Percentiles rank a stretch among this genome's conserved stretches.
phyloP scores from a whole-genome alignment of 2,797 vertebrate genomes.

The Danio kyathit region DNA sequence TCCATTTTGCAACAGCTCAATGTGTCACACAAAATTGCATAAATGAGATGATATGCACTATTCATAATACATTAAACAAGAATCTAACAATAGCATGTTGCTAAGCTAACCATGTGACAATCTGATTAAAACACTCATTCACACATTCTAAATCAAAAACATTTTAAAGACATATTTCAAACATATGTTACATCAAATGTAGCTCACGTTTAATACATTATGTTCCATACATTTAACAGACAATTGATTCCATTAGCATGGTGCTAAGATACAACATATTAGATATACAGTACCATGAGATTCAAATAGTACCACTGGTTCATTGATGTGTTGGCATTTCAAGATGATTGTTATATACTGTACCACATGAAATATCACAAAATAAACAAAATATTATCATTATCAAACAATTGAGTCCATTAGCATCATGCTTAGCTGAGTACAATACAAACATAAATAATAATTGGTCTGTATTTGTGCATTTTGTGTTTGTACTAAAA shows the following conservation, averaged over 20 bases:
- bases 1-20: background rate
- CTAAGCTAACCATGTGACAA: background rate
- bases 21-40: background rate
- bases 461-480: background rate
- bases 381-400: too few relatives aligned
- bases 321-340: too few relatives aligned
- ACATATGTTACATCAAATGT: background rate
- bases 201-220: background rate
- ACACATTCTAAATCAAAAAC: too few relatives aligned
- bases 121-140: too few relatives aligned
- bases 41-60: background rate
- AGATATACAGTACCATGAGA: too few relatives aligned
- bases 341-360: too few relatives aligned
- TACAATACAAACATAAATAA: background rate
- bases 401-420: too few relatives aligned
- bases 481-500: background rate
- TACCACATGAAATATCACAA: too few relatives aligned
- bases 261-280: too few relatives aligned
- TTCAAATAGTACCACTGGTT: too few relatives aligned
- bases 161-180: too few relatives aligned
- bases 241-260: slow-evolving; percentile 2
- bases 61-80: background rate
- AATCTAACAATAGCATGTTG: background rate
- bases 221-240: background rate
- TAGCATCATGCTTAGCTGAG: background rate